Evolutionary conservation across 2,113 vertebrate species (phyloP).

Genomic region (Nibea coibor): DNA sequence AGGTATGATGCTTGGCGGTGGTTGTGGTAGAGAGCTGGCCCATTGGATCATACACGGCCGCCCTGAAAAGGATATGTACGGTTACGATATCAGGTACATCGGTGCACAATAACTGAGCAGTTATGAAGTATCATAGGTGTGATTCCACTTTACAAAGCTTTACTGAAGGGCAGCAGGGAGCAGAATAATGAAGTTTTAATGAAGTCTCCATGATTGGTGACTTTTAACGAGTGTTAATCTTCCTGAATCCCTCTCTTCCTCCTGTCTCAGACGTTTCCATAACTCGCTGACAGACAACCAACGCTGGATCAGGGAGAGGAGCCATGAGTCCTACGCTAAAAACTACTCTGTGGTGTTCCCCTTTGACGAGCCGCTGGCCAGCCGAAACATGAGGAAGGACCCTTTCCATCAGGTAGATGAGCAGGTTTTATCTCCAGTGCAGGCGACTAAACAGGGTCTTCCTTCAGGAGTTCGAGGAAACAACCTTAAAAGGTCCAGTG

Average conservation of each 20-base stretch:
- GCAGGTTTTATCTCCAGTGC: background rate
- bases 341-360: conserved; percentile 96
- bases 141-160: background rate
- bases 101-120: background rate
- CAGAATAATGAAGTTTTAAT: conserved; percentile 13
- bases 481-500: background rate
- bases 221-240: conserved; percentile 34
- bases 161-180: background rate
- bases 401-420: conserved; percentile 90
- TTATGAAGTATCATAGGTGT: background rate
- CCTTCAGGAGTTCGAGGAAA: conserved; percentile 27
- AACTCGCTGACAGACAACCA: conserved; percentile 87
- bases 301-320: conserved; percentile 93
- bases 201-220: conserved; percentile 1
- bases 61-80: conserved; percentile 96
- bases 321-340: conserved; percentile 97
- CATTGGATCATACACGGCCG: conserved; percentile 93
- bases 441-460: background rate
- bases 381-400: conserved; percentile 90
- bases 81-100: conserved; percentile 93
- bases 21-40: conserved; percentile 94
- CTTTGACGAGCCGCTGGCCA: conserved; percentile 93
- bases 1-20: conserved; percentile 99
- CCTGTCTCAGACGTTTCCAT: conserved; percentile 89
- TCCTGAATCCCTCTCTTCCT: background rate